These are phyloP conservation scores for Carassius carassius DNA, from an alignment of 2,113 vertebrate genomes.

Conservation along the genomic window DNA sequence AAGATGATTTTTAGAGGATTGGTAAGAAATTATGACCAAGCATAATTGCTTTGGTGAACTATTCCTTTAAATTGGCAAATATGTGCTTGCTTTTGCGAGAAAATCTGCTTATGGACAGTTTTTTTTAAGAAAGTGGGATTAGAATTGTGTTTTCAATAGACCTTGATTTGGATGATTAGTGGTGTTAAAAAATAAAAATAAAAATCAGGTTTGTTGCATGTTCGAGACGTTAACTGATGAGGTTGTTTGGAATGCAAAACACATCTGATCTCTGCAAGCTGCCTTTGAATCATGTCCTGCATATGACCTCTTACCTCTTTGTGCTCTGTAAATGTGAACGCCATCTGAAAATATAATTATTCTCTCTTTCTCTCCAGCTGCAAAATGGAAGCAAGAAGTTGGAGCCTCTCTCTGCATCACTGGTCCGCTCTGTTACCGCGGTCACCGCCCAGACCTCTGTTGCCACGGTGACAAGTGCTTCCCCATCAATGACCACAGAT, in stretches of 20 bases:
- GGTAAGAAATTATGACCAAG: no score
- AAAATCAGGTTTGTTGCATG: background rate
- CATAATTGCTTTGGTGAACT: background rate
- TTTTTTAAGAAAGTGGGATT: background rate
- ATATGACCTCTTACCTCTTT: conserved; percentile 6
- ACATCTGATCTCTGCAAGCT: background rate
- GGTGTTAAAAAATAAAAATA: no score
- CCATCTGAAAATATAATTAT: background rate
- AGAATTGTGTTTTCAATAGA: background rate
- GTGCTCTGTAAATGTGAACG: background rate
- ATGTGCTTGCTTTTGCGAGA: background rate
- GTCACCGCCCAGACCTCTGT: conserved; percentile 80
- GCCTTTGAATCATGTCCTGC: background rate
- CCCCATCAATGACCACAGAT: conserved; percentile 70
- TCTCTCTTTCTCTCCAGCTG: conserved; percentile 71
- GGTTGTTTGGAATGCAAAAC: conserved; percentile 11
- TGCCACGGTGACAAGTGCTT: conserved; percentile 69
- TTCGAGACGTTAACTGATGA: background rate
- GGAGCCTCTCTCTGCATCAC: conserved; percentile 80
- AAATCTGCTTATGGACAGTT: background rate
- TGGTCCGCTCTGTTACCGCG: conserved; percentile 80
- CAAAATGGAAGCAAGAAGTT: conserved; percentile 82
- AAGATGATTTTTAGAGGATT: no score
- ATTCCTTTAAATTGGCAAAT: background rate
- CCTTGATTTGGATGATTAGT: background rate